Evolutionary conservation across 2,888 invertebrate genomes (phyloP).

Genomic region (Cyaniris semiargus): DNA sequence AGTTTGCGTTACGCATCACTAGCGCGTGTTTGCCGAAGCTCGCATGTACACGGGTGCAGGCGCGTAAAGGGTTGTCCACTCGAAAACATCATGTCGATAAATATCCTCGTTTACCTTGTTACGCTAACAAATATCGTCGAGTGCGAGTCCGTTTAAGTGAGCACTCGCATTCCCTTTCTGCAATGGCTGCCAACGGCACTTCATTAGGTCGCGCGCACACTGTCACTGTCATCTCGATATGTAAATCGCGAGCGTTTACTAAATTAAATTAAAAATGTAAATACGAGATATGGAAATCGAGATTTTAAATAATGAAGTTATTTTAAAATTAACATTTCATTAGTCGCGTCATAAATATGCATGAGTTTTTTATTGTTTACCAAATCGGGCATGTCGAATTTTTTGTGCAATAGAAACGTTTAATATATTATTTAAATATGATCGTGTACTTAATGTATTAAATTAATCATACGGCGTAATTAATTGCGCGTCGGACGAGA

Average conservation of each 20-base stretch:
- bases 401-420: constrained; percentile 71
- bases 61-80: constrained; percentile 76
- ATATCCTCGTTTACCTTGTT: constrained; percentile 69
- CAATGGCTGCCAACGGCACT: constrained; percentile 43
- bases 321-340: constrained; percentile 27
- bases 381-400: constrained; percentile 62
- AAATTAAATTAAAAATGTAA: constrained; percentile 24
- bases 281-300: constrained; percentile 17
- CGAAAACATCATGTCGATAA: constrained; percentile 69
- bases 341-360: constrained; percentile 56
- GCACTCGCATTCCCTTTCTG: constrained; percentile 42
- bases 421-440: constrained; percentile 77
- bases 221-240: constrained; percentile 31
- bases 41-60: constrained; percentile 62
- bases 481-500: constrained; percentile 69
- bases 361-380: constrained; percentile 72
- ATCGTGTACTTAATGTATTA: constrained; percentile 77
- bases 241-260: constrained; percentile 12
- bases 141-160: constrained; percentile 51
- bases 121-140: constrained; percentile 64
- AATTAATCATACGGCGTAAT: constrained; percentile 79
- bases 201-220: constrained; percentile 39
- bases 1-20: constrained; percentile 81
- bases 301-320: constrained; percentile 25
- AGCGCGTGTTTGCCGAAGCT: constrained; percentile 68